phyloP scores from a whole-genome alignment of 2,888 invertebrate species.

The Alviniconcha strummeri region DNA sequence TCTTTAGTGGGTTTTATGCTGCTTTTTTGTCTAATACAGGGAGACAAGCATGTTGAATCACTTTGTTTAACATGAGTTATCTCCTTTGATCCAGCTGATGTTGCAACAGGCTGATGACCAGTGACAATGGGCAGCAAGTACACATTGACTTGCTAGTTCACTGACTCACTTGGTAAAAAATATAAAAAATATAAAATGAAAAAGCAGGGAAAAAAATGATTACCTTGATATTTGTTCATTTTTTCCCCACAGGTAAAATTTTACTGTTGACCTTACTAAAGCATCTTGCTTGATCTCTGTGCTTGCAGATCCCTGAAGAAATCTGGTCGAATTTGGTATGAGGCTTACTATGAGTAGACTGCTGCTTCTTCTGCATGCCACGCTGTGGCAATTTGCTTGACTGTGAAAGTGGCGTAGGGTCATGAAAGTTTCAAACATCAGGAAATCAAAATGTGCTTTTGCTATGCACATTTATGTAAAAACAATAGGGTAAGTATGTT shows the following conservation, averaged over 20 bases:
- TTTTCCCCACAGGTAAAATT: not conserved
- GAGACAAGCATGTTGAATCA: no score
- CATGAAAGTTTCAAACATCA: no score
- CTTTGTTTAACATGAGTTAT: not conserved
- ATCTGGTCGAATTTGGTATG: constrained; percentile 40
- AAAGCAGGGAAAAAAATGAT: no score
- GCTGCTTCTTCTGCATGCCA: not conserved
- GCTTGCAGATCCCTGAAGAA: constrained; percentile 33
- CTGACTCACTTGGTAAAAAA: not conserved
- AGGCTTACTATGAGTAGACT: constrained; percentile 34
- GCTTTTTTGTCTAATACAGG: no score
- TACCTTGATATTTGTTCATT: not conserved
- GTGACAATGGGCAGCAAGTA: not conserved
- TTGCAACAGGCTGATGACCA: not conserved
- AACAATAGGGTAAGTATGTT: not conserved
- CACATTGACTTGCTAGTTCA: no score
- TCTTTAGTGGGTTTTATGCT: no score
- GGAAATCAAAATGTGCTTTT: not conserved
- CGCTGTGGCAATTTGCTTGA: not conserved
- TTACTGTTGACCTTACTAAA: not conserved
- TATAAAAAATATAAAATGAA: no score
- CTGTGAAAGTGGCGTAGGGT: not conserved
- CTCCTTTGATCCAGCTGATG: not conserved
- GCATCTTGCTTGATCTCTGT: constrained; percentile 13
- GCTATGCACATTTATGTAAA: not conserved